Evolutionary conservation across 2,888 invertebrate genomes (phyloP).

Genomic region (Punctoribates punctum): DNA sequence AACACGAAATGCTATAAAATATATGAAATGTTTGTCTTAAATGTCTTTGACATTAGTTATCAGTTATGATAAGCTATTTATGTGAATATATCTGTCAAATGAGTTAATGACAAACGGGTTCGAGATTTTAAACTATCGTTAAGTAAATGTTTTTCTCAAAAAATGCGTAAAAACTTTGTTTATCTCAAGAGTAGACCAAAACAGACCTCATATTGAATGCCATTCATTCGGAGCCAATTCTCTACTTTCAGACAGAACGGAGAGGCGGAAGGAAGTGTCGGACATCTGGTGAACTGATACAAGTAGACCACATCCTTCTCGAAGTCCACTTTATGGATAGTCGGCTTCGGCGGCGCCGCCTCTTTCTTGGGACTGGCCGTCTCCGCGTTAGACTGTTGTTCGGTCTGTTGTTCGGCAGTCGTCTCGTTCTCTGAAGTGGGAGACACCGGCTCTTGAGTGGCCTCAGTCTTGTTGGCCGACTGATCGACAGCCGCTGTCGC

Average conservation of each 20-base stretch:
- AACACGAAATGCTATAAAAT: background rate
- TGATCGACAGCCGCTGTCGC: conserved; percentile 16
- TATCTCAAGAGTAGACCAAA: background rate
- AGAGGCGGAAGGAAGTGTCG: conserved; percentile 81
- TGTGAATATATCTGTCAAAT: conserved; percentile 16
- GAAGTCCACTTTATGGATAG: conserved; percentile 79
- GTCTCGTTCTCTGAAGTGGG: conserved; percentile 12
- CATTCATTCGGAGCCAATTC: conserved; percentile 87
- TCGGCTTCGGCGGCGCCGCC: conserved; percentile 54
- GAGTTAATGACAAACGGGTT: conserved; percentile 5
- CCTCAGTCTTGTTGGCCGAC: background rate
- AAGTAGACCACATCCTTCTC: conserved; percentile 90
- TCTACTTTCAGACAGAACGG: conserved; percentile 93
- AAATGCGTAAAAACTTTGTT: background rate
- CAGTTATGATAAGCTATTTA: conserved; percentile 19
- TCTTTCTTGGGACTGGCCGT: conserved; percentile 40
- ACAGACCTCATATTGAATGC: conserved; percentile 89
- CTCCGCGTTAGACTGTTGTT: conserved; percentile 36
- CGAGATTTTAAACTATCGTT: background rate
- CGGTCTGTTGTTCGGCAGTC: conserved; percentile 33
- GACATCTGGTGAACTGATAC: conserved; percentile 87
- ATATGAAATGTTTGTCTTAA: background rate
- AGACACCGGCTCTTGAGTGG: conserved; percentile 29
- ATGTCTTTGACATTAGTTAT: conserved; percentile 17
- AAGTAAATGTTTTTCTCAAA: background rate